Base-by-base conservation (phyloP, 35 echinoderm and acorn worm genomes). In the Chiridota heheva region DNA sequence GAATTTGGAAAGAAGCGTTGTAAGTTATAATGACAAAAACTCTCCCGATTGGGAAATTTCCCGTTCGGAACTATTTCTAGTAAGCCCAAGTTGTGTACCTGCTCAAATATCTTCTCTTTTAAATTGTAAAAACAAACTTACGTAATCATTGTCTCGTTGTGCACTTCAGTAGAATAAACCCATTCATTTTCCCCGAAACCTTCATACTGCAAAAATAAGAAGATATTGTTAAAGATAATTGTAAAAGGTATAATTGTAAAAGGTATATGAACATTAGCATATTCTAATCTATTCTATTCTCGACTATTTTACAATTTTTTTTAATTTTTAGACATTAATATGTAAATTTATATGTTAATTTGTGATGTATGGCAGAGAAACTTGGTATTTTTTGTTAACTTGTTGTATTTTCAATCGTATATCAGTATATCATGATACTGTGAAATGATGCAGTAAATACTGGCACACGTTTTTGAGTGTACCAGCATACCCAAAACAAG, bases 161-260 rank as follows among this genome's bases (percentile, higher is more conserved):
- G 45, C 26, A 60, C 59, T 0, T 72, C 72, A 17, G 60, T 48
- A 36, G 93, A 88, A 59, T 96, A 96, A 26, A 96, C 93, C 93
- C 93, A 96, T 3, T 86, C 88, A 56, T 96, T 96, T 1, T 44
- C 42, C 4, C 93, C 93, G 53, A 96, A 96, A 1, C 93, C 93
- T 87, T 96, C 93, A 16, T 73, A 72, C 93, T 96, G 70, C 18
- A 32, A 65, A 5, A 22, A 73, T 5, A 62, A 30, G 12, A n/a
- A 82, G 18, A 67, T 29, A 48, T 25, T 22, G 69, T 22, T 31
- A n/a, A 43, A 87, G 49, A 58, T 42, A 31, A 30, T 32, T 59
- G 5, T 0, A 3, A 28, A 39, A 2, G 17, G 32, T 7, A 16
- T 0, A 6, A 69, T 69, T 1, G 40, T 39, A 6, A 1, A 69